Evolutionary conservation across 2,113 vertebrate genomes (phyloP), one percentile per base, ranked within the genome.

Genomic region (Mobula hypostoma): DNA sequence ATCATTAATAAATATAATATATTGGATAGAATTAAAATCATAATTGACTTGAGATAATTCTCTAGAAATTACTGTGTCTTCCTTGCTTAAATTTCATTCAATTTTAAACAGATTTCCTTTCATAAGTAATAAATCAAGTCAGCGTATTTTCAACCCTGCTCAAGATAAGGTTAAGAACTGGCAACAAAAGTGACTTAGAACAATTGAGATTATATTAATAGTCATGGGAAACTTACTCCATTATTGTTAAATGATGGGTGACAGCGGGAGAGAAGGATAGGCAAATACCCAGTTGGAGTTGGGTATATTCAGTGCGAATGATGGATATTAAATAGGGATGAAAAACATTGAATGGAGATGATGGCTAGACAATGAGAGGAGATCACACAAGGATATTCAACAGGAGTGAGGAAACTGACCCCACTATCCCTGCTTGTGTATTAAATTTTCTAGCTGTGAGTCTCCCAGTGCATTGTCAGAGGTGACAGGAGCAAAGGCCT

Each of bases 101-200:
- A 87, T 87, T 87, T 87, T 87, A 63, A 87, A 63, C 58, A 87
- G 58, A 87, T 63, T 87, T 87, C 2, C 58, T 63, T 87, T n/a
- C 83, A 87, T 29, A 14, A 29, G 24, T 63, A 66, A 32, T 88
- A 17, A 88, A 88, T 88, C 85, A 66, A 15, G 85, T n/a, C 12
- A 66, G 29, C 0, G 15, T 61, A 29, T 27, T 58, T n/a, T 5
- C 8, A 15, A 3, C 29, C 24, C 27, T n/a, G 83, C 29, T 1
- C 0, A 63, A 74, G 19, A 0, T 61, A 14, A 63, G 24, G 8
- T n/a, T 11, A 5, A 58, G 24, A 87, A 5, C 9, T 15, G 56
- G 56, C 58, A 63, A 63, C 29, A 9, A 61, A 61, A 17, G 83
- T n/a, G 83, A n/a, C 56, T 24, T 83, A 27, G 19, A 74, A 58